A percentile compares a stretch with the other conserved stretches of the same genome.
These are phyloP conservation scores for Urocolius indicus DNA, from an alignment of 2,113 vertebrate species.

Conservation along the genomic window DNA sequence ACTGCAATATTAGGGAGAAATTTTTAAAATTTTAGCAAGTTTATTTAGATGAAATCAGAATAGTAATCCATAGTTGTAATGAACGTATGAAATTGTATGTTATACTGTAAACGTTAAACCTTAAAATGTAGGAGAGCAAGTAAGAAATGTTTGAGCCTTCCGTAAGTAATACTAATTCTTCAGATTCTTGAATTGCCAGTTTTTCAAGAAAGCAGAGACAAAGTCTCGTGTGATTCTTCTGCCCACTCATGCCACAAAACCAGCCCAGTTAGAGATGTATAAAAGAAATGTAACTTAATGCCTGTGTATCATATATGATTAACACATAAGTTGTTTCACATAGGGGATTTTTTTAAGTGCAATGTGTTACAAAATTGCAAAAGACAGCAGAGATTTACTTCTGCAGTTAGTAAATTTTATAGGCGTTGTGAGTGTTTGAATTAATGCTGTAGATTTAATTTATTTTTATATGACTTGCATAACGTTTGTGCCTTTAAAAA, in stretches of 20 bases:
- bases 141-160: slow-evolving; percentile 68
- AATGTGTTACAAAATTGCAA: slow-evolving; percentile 82
- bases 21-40: slow-evolving; percentile 75
- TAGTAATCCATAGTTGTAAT: slow-evolving; percentile 69
- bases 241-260: slow-evolving; percentile 61
- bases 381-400: slow-evolving; percentile 74
- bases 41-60: slow-evolving; percentile 64
- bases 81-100: slow-evolving; percentile 39
- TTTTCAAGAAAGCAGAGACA: slow-evolving; percentile 37
- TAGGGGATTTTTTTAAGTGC: slow-evolving; percentile 74
- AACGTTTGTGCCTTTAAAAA: slow-evolving; percentile 87
- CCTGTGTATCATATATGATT: slow-evolving; percentile 65
- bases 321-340: slow-evolving; percentile 69
- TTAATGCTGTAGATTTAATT: slow-evolving; percentile 83
- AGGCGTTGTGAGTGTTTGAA: slow-evolving; percentile 74
- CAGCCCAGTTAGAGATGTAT: slow-evolving; percentile 43
- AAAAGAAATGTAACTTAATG: slow-evolving; percentile 60
- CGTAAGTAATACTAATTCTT: slow-evolving; percentile 58
- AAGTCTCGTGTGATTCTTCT: slow-evolving; percentile 34
- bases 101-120: slow-evolving; percentile 55
- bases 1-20: slow-evolving; percentile 81
- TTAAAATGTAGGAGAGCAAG: slow-evolving; percentile 62
- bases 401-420: slow-evolving; percentile 75
- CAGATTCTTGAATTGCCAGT: slow-evolving; percentile 49
- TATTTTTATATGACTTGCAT: slow-evolving; percentile 80